Evolutionary conservation across 2,888 invertebrate genomes (phyloP).

Genomic region (Archips crataeganus): DNA sequence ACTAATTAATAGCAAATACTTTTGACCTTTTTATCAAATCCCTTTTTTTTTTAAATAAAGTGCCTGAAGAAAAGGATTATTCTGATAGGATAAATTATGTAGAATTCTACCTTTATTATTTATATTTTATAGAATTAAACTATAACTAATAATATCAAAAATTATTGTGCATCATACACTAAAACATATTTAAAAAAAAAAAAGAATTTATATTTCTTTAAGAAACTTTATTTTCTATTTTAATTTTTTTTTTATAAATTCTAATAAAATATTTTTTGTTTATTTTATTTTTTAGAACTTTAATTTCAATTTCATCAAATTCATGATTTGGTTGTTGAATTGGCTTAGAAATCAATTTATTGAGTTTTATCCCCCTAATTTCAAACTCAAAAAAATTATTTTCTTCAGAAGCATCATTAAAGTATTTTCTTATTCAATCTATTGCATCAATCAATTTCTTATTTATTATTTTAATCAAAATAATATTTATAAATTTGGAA

Average conservation of each 20-base stretch:
- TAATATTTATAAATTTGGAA: conserved; percentile 68
- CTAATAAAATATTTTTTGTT: conserved; percentile 61
- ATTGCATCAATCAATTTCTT: conserved; percentile 85
- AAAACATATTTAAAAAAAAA: conserved; percentile 61
- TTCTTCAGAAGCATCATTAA: conserved; percentile 84
- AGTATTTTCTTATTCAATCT: conserved; percentile 87
- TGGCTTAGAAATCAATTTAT: conserved; percentile 87
- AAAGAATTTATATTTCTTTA: conserved; percentile 44
- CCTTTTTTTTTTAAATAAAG: conserved; percentile 80
- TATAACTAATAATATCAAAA: conserved; percentile 87
- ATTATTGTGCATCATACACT: conserved; percentile 87
- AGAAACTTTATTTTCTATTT: not conserved
- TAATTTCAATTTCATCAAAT: conserved; percentile 71
- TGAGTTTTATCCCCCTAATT: conserved; percentile 87
- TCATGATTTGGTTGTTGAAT: conserved; percentile 84
- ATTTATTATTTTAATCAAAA: conserved; percentile 76
- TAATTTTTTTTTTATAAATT: conserved; percentile 21
- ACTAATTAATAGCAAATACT: too few relatives aligned
- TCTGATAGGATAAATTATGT: conserved; percentile 79
- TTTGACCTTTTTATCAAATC: not conserved
- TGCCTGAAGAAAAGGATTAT: conserved; percentile 79
- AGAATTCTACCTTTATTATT: conserved; percentile 80
- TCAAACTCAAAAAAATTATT: conserved; percentile 75
- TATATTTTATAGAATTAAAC: conserved; percentile 87
- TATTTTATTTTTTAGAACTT: conserved; percentile 81